Evolutionary conservation across 2,797 vertebrate genomes (phyloP).

Genomic region (Tadarida brasiliensis): DNA sequence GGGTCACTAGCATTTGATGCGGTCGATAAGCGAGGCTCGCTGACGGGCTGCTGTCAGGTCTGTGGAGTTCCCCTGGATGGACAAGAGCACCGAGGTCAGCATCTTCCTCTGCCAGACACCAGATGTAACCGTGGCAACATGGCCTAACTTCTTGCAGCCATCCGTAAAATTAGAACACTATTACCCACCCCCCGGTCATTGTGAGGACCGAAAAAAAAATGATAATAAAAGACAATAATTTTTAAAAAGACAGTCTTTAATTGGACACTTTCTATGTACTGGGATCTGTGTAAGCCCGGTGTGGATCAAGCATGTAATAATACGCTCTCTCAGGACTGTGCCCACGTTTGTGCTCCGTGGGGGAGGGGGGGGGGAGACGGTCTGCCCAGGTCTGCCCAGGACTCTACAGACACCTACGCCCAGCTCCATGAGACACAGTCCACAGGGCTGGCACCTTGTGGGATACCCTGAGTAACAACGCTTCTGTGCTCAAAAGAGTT

Average conservation of each 20-base stretch:
- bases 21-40: neutral
- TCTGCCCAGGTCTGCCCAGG: too few species aligned
- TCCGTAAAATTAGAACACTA: neutral
- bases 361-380: too few species aligned
- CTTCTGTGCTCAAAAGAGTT: slow-evolving; percentile 28
- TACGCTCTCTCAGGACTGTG: neutral
- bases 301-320: neutral
- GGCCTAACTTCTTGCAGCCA: neutral
- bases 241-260: neutral
- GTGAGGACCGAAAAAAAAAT: neutral
- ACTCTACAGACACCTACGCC: neutral
- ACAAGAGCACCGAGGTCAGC: neutral
- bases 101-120: neutral
- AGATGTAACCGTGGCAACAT: neutral
- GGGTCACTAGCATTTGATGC: neutral
- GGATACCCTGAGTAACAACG: neutral
- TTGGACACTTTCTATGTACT: neutral
- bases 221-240: neutral
- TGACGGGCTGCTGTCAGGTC: neutral
- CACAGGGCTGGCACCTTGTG: neutral
- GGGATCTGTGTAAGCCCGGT: neutral
- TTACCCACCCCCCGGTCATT: neutral
- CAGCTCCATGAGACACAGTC: neutral
- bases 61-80: neutral
- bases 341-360: neutral